Base-by-base conservation (phyloP, 1,140 invertebrate genomes). In the Spodoptera litura region DNA sequence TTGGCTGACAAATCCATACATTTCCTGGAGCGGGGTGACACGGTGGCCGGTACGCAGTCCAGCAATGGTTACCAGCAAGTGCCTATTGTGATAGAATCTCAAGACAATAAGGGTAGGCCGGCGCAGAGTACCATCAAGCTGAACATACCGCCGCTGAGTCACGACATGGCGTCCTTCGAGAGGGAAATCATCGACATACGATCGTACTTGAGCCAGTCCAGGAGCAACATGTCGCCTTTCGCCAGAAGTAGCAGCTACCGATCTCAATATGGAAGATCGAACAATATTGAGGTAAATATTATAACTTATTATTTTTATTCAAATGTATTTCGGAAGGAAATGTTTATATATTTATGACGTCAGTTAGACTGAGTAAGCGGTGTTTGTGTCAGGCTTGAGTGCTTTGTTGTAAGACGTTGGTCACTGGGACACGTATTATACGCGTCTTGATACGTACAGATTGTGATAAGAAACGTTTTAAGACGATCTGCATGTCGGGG, bases 191-290 rank as follows among this genome's bases (percentile, higher is more conserved):
- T 96, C 75, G 96, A 96, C 83, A 96, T 96, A 51, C 94, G 96
- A 75, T 96, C 96, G 15, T 96, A 96, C 86, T 95, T 96, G 58
- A 96, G 96, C 81, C 96, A 96, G 83, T 96, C 96, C 8, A 89
- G 96, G 71, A 96, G 96, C 88, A 96, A 96, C 82, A 96, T 96
- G 84, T 96, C 95, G 4, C 95, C 95, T 0, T 96, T 96, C 78
- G 95, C 95, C 3, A 94, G 95, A 80, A 96, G 95, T 61, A 95
- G 95, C 80, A 96, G 95, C 83, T 96, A 96, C 83, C 94, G 96
- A 70, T 96, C 96, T 4, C 96, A 96, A 80, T 96, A 96, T 82
- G 95, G 96, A 3, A 89, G 96, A 74, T 92, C 90, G 13, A 93
- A 92, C 59, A 85, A 86, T 81, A 89, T 91, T 55, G 94, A 94